These are phyloP conservation scores for Campylorhamphus procurvoides DNA, from an alignment of 2,113 vertebrate genomes.

Conservation along the genomic window DNA sequence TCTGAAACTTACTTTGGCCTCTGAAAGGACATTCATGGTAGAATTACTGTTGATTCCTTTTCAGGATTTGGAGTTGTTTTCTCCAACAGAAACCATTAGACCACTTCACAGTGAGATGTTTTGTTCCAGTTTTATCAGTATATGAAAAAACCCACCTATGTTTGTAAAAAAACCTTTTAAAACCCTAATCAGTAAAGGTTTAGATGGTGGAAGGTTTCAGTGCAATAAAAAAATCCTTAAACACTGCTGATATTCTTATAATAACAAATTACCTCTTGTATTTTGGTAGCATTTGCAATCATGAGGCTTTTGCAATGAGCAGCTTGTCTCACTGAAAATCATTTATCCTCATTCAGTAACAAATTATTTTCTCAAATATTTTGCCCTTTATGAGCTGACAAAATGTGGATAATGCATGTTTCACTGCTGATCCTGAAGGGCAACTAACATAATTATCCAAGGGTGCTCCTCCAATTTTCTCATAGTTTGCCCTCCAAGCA, in stretches of 20 bases:
- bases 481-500: background rate
- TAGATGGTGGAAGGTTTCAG: background rate
- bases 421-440: background rate
- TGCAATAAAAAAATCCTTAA: background rate
- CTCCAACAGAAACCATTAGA: background rate
- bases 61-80: background rate
- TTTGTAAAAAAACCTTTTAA: background rate
- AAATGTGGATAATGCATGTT: constrained; percentile 6
- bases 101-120: background rate
- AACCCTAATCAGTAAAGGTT: background rate
- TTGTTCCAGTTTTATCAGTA: background rate
- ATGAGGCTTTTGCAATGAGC: background rate
- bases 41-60: background rate
- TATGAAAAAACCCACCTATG: background rate
- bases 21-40: background rate
- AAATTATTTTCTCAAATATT: constrained; percentile 10
- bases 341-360: background rate
- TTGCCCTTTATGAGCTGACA: constrained; percentile 19
- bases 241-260: background rate
- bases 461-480: background rate
- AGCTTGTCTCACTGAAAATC: background rate
- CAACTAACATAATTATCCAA: constrained; percentile 9
- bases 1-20: background rate
- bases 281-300: background rate
- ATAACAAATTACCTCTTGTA: background rate